Evolutionary conservation across 2,797 vertebrate species (phyloP).

Genomic region (Argya squamiceps): DNA sequence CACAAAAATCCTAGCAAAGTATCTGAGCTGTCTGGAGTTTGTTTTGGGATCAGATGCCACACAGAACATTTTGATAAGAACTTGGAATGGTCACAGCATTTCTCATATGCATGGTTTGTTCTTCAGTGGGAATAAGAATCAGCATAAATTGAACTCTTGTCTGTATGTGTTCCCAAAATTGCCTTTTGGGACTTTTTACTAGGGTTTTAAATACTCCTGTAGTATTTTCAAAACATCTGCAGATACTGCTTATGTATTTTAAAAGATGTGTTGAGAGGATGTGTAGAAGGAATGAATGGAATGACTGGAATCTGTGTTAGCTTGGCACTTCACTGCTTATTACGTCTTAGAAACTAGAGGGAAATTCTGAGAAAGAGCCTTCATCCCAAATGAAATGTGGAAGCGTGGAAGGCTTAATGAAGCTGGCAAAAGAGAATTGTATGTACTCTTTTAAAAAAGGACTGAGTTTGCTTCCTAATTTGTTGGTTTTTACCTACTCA

Average conservation of each 20-base stretch:
- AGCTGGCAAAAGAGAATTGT: not conserved
- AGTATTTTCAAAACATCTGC: conserved; percentile 16
- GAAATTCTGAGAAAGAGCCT: not conserved
- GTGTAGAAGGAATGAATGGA: conserved; percentile 35
- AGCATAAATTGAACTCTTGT: not conserved
- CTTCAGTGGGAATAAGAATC: not conserved
- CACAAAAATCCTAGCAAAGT: not conserved
- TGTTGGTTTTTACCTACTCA: not conserved
- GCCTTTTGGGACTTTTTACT: not conserved
- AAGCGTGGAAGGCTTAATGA: not conserved
- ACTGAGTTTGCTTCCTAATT: not conserved
- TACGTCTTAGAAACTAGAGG: not conserved
- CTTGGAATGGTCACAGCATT: not conserved
- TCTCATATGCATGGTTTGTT: not conserved
- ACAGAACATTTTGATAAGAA: not conserved
- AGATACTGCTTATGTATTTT: not conserved
- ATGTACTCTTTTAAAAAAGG: not conserved
- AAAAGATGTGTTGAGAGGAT: not conserved
- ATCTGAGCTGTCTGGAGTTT: not conserved
- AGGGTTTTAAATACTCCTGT: not conserved
- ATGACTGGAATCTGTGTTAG: conserved; percentile 3
- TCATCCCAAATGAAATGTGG: not conserved
- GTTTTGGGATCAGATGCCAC: not conserved
- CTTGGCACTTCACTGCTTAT: not conserved
- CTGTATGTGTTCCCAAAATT: not conserved